A percentile compares a stretch with the other conserved stretches of the same genome.
Evolutionary conservation across 2,797 vertebrate species (phyloP).

Genomic region (Syngnathus acus): DNA sequence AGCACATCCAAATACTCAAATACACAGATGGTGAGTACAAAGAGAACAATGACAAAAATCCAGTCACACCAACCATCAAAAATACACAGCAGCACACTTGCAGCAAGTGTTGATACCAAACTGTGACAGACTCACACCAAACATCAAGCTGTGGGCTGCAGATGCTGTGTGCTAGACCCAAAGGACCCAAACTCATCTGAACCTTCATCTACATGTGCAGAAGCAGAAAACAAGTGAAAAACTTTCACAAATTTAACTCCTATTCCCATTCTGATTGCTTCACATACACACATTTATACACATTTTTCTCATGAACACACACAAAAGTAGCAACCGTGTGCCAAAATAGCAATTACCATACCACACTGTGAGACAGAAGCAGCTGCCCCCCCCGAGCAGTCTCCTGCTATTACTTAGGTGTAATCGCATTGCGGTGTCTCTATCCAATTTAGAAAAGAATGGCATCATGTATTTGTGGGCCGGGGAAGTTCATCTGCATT

Average conservation of each 20-base stretch:
- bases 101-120: slow-evolving; percentile 43
- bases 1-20: slow-evolving; percentile 12
- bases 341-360: slow-evolving; percentile 61
- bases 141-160: slow-evolving; percentile 33
- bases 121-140: slow-evolving; percentile 30
- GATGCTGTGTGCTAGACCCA: slow-evolving; percentile 31
- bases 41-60: slow-evolving; percentile 10
- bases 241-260: slow-evolving; percentile 13
- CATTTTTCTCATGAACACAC: slow-evolving; percentile 6
- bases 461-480: slow-evolving; percentile 25
- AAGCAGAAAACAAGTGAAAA: slow-evolving; percentile 14
- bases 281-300: not conserved
- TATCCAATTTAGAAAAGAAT: slow-evolving; percentile 54
- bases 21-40: slow-evolving; percentile 15
- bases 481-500: slow-evolving; percentile 28
- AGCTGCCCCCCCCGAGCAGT: slow-evolving; percentile 42
- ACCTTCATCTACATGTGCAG: slow-evolving; percentile 26
- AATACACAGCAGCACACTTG: slow-evolving; percentile 45
- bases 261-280: not conserved
- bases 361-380: slow-evolving; percentile 49
- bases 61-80: slow-evolving; percentile 36
- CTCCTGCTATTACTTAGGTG: slow-evolving; percentile 62
- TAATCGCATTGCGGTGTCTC: slow-evolving; percentile 57
- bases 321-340: slow-evolving; percentile 49
- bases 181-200: slow-evolving; percentile 32